Percentiles rank a stretch among this genome's conserved stretches.
These are phyloP conservation scores for Bedellia somnulentella DNA, from an alignment of 2,888 invertebrate species.

Conservation along the genomic window DNA sequence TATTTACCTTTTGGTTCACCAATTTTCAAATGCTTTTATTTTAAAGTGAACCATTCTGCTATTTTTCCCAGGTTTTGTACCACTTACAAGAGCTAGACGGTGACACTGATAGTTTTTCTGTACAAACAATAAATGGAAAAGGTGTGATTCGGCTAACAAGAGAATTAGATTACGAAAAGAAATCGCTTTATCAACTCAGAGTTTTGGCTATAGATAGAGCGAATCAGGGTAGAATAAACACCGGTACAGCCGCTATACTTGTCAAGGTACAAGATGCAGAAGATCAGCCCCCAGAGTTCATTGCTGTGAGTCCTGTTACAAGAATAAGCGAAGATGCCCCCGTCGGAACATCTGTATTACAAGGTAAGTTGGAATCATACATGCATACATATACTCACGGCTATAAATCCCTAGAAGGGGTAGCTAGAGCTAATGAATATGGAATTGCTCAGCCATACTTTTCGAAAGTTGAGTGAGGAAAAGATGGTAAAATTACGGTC, in stretches of 20 bases:
- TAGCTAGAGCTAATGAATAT: too few relatives aligned
- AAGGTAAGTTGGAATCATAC: constrained; percentile 62
- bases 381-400: too few relatives aligned
- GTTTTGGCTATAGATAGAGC: constrained; percentile 84
- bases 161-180: constrained; percentile 81
- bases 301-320: constrained; percentile 84
- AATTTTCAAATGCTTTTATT: too few relatives aligned
- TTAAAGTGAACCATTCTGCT: too few relatives aligned
- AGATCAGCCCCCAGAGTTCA: constrained; percentile 90
- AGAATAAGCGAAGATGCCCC: constrained; percentile 84
- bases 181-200: constrained; percentile 83
- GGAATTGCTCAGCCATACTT: too few relatives aligned
- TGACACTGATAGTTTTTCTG: constrained; percentile 74
- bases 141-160: constrained; percentile 78
- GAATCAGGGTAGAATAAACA: constrained; percentile 80
- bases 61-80: constrained; percentile 74
- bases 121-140: constrained; percentile 83
- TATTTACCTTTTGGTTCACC: too few relatives aligned
- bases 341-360: constrained; percentile 79
- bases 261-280: constrained; percentile 85
- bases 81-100: constrained; percentile 81
- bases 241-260: constrained; percentile 85
- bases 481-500: too few relatives aligned
- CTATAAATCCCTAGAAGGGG: too few relatives aligned
- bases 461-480: too few relatives aligned